Conservation (phyloP, 2,113 vertebrate genomes). For the Brachypodius melanocephalos region DNA sequence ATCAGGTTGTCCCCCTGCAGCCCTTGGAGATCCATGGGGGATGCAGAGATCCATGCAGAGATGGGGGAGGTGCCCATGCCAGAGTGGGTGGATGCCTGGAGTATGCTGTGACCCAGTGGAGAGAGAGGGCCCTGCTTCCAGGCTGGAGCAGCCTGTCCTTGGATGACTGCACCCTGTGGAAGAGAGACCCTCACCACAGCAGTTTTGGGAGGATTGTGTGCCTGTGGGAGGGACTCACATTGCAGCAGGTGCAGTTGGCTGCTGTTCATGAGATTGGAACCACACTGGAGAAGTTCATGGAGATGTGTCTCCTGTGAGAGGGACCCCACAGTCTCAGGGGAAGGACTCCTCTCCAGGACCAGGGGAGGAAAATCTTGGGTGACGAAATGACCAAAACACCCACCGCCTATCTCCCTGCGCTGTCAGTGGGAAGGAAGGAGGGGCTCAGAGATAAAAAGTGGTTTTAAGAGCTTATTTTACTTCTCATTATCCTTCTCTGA, state of each 20-base stretch:
- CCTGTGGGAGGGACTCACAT: too few relatives aligned
- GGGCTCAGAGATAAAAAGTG: not conserved
- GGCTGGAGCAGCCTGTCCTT: not conserved
- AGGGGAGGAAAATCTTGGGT: not conserved
- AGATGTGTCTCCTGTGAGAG: not conserved
- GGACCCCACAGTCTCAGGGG: not conserved
- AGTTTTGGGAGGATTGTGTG: not conserved
- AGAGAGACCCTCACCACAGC: accelerated
- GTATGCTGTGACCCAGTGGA: not conserved
- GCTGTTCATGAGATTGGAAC: not conserved
- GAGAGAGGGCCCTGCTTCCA: not conserved
- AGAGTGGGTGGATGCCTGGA: accelerated
- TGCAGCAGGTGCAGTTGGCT: too few relatives aligned
- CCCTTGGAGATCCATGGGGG: accelerated
- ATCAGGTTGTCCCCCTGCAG: not conserved
- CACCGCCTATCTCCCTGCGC: not conserved
- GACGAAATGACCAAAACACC: not conserved
- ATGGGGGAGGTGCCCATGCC: accelerated
- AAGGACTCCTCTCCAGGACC: not conserved
- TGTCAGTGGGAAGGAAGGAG: accelerated
- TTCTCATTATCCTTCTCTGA: not conserved
- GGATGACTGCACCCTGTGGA: not conserved
- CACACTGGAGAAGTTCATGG: not conserved
- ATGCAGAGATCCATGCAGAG: not conserved
- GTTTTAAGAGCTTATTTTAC: not conserved